A percentile compares a stretch with the other conserved stretches of the same genome.
Evolutionary conservation across 2,797 vertebrate species (phyloP).

Genomic region (Garrulus glandarius): DNA sequence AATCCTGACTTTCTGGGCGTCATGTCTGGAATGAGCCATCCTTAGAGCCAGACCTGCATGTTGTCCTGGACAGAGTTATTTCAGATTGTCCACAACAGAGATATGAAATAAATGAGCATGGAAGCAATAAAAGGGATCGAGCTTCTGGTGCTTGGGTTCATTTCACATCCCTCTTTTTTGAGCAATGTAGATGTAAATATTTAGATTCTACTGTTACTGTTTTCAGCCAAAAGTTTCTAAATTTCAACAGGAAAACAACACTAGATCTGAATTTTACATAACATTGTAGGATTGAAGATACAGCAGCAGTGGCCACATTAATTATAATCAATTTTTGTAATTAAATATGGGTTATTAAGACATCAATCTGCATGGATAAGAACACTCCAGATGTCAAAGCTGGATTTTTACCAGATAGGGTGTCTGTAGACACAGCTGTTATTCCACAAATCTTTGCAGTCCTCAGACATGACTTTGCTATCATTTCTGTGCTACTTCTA

Average conservation of each 20-base stretch:
- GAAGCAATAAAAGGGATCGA: not conserved
- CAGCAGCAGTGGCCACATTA: not conserved
- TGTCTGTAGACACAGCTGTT: slow-evolving; percentile 4
- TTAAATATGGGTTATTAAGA: slow-evolving; percentile 28
- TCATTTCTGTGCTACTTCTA: not conserved
- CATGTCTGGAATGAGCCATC: not conserved
- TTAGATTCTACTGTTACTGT: not conserved
- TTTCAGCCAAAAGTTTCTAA: not conserved
- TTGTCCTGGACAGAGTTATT: not conserved
- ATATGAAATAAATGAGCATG: not conserved
- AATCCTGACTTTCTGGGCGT: not conserved
- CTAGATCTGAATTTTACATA: not conserved
- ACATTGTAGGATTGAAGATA: not conserved
- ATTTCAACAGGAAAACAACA: not conserved
- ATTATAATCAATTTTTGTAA: not conserved
- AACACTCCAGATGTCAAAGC: not conserved
- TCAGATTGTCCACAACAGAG: not conserved
- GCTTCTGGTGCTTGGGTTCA: not conserved
- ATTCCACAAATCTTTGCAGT: not conserved
- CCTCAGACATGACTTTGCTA: not conserved
- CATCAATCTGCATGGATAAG: not conserved
- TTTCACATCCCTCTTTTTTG: not conserved
- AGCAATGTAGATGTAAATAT: not conserved
- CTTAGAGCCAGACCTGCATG: not conserved
- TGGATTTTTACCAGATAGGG: not conserved